Percentiles rank a stretch among this genome's conserved stretches.
These are phyloP conservation scores for Glaucidium brasilianum DNA, from an alignment of 2,113 vertebrate genomes.

Conservation along the genomic window DNA sequence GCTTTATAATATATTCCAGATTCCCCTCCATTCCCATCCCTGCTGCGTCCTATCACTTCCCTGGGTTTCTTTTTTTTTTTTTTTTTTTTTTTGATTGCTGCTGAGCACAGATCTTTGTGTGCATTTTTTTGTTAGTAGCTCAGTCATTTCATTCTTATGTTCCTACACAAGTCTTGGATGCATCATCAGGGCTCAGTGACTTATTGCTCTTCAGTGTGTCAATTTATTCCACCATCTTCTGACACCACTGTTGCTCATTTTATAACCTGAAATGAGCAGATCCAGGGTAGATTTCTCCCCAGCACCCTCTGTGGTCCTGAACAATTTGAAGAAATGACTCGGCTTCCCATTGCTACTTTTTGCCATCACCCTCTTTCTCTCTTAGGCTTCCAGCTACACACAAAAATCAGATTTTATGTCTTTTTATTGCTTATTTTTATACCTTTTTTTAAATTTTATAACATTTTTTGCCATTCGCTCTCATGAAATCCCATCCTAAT, in stretches of 20 bases:
- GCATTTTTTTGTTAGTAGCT: background rate
- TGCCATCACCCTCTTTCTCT: background rate
- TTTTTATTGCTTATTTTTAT: slow-evolving; percentile 25
- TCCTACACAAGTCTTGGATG: slow-evolving; percentile 26
- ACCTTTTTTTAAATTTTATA: slow-evolving; percentile 1
- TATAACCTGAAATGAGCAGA: background rate
- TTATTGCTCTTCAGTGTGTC: background rate
- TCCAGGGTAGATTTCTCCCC: background rate
- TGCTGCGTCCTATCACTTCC: background rate
- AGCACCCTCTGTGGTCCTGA: background rate
- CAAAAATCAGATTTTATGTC: background rate
- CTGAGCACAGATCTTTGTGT: background rate
- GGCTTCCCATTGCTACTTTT: background rate
- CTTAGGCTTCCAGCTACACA: background rate
- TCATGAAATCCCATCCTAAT: slow-evolving; percentile 35
- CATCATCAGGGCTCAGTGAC: background rate
- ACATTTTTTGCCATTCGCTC: background rate
- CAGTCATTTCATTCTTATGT: background rate
- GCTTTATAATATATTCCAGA: slow-evolving; percentile 11
- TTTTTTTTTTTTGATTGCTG: background rate
- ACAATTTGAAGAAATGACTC: background rate
- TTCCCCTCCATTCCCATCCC: background rate
- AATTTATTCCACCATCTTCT: background rate
- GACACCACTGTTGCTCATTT: background rate
- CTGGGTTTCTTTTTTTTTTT: background rate